Base-by-base conservation (phyloP, 2,888 invertebrate species). In the Rhingia rostrata region DNA sequence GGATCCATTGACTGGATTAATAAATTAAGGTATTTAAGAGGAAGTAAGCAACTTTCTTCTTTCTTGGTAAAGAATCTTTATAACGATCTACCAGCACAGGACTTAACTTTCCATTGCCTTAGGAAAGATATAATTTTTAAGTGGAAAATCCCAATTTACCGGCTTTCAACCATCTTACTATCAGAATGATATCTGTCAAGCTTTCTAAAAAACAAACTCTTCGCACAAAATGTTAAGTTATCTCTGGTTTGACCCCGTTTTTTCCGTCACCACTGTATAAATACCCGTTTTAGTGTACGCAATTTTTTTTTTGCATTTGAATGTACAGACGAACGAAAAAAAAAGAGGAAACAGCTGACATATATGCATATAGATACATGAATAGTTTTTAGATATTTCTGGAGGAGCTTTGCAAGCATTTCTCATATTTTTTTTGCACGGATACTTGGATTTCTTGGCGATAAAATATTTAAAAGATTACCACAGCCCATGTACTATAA, bases 311-410 rank as follows among this genome's bases (percentile, higher is more conserved):
- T 47, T 6, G 14, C 22, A 22, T 49, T 49, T 49, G 10, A 32
- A 49, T 30, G 49, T 54, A 54, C 37, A 54, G 22, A 22, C 22
- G 22, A 22, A 22, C 35, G 14, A 14, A 49, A 12, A 49, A 12
- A 49, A 49, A 54, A 54, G 14, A 3, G 4, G 14, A 3, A 54
- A 54, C 22, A 58, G 41, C 39, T 58, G 39, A 37, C 22, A 39
- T 6, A 32, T 1, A 12, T 10, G 10, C 22, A 2, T 35, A 35
- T 14, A 35, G 6, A 54, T n/a, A n/a, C 7, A 33, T 12, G n/a
- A 14, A 6, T 41, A 58, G 22, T 30, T 51, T 64, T 61, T 73
- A 35, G 61, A 73, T 63, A 73, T 73, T 73, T 73, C 63, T 73
- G 73, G 54, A 54, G 45, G 35, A 60, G 39, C 53, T 66, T 66